Base-by-base conservation (phyloP, 2,113 vertebrate species). In the Colossoma macropomum region DNA sequence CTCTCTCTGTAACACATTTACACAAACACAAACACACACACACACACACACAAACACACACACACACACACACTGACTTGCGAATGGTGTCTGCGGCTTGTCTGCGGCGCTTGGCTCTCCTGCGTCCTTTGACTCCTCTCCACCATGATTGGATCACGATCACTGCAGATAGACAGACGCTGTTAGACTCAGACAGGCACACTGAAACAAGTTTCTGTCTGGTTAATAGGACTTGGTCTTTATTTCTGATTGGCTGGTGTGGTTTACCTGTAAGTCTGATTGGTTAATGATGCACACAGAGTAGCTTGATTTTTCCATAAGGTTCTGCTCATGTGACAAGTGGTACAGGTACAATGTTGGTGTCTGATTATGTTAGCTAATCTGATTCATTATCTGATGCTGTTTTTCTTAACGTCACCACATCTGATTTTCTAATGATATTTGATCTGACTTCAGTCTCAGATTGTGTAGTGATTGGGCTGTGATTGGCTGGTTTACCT, bases 141-240 rank as follows among this genome's bases (percentile, higher is more conserved):
- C 98, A 99, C 93, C 94, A 98, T 0, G 98, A 96, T 94, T 99
- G 98, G 92, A 99, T 97, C 21, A 93, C 87, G 80, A 98, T 94
- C n/a, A 96, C 98, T 99, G 79, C 9, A 87, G 11, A 87, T 52
- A 88, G 68, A 69, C 0, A 38, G 30, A 52, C 4, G 4, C 54
- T 48, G 56, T 83, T 56, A 62, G 16, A 23, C 50, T 77, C 25
- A 38, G 21, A n/a, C 72, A 19, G 15, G 5, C 17, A 41, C 48
- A 77, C 15, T 48, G 28, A 32, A 56, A 0, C 54, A 15, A 9
- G 1, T 45, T 45, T 45, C 50, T 17, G 50, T 17, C 1, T 17
- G 15, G 2, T 3, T 52, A 1, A 1, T 17, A 52, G 13, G 21
- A 23, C 54, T 23, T 56, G 50, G 16, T 15, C 17, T 28, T n/a